Conservation (phyloP, 2,797 vertebrate species). For the Acanthornis magna region DNA sequence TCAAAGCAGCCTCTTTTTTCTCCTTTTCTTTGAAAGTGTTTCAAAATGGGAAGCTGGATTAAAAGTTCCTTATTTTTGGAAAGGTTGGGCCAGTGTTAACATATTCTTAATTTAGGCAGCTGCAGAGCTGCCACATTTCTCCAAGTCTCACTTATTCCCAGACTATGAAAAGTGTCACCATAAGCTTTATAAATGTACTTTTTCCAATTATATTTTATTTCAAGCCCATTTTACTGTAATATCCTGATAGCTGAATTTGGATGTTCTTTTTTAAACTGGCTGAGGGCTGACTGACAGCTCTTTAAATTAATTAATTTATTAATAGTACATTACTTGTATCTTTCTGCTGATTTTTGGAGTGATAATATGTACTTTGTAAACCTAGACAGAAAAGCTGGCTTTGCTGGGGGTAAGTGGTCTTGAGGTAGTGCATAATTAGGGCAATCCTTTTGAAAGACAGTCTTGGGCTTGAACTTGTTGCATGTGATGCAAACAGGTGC, state of each 20-base stretch:
- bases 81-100: neutral
- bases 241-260: neutral
- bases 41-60: neutral
- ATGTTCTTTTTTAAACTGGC: neutral
- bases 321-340: neutral
- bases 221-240: neutral
- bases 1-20: neutral
- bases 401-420: neutral
- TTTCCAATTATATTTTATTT: neutral
- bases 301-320: neutral
- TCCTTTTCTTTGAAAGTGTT: neutral
- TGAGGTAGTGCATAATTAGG: neutral
- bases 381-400: neutral
- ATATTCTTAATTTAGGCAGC: neutral
- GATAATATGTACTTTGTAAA: neutral
- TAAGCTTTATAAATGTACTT: neutral
- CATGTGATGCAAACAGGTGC: neutral
- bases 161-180: neutral
- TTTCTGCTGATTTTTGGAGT: neutral
- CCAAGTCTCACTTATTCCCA: neutral
- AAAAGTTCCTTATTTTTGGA: neutral
- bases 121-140: neutral
- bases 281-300: neutral
- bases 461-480: neutral
- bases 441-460: neutral